phyloP scores from a whole-genome alignment of 2,888 invertebrate genomes.

The Chrysotoxum bicinctum region DNA sequence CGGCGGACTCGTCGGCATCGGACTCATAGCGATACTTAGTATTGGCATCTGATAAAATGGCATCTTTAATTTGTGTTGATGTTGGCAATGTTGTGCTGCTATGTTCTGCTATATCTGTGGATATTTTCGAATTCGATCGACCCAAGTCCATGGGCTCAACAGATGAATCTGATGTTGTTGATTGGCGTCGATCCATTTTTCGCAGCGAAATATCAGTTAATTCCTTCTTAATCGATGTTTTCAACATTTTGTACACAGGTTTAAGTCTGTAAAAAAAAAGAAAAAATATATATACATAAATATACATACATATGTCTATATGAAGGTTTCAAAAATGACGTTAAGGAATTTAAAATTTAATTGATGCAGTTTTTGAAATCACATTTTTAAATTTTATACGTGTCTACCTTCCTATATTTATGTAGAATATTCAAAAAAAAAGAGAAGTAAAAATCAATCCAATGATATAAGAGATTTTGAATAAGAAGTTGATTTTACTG shows the following conservation, averaged over 20 bases:
- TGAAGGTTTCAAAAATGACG: too few species aligned
- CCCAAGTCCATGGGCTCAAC: constrained; percentile 81
- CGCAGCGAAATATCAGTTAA: constrained; percentile 51
- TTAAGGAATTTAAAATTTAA: too few species aligned
- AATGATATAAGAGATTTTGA: too few species aligned
- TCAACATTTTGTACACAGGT: constrained; percentile 54
- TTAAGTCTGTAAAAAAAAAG: constrained; percentile 51
- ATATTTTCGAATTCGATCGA: constrained; percentile 78
- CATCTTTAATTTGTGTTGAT: constrained; percentile 53
- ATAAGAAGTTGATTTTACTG: too few species aligned
- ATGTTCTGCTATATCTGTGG: constrained; percentile 68
- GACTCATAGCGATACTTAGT: constrained; percentile 63
- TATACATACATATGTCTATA: too few species aligned
- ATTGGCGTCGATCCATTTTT: constrained; percentile 80
- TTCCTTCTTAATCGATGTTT: constrained; percentile 66
- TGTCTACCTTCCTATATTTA: too few species aligned
- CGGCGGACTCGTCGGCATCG: constrained; percentile 71
- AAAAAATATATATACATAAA: too few species aligned
- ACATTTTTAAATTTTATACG: too few species aligned
- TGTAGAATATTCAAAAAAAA: too few species aligned
- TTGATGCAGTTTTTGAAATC: too few species aligned
- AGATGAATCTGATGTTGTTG: constrained; percentile 81
- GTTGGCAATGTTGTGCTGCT: constrained; percentile 46
- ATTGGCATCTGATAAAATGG: constrained; percentile 71
- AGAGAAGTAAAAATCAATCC: too few species aligned